Conservation (phyloP, 2,888 invertebrate species). For the Dicranocentrus wangi region DNA sequence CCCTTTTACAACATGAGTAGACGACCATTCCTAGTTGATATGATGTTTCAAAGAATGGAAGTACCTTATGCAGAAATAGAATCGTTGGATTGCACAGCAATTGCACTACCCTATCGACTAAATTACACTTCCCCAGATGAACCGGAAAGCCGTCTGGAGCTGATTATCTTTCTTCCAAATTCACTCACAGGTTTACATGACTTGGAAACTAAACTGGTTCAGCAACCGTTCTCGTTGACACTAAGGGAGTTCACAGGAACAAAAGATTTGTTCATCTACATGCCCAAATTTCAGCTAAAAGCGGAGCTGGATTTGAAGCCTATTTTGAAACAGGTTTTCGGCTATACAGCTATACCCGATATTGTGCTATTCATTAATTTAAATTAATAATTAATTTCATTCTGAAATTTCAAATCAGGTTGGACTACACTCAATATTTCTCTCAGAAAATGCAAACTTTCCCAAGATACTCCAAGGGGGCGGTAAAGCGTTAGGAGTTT, state of each 20-base stretch:
- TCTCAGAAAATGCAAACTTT: constrained; percentile 51
- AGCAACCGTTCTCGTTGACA: constrained; percentile 77
- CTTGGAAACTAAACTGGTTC: constrained; percentile 79
- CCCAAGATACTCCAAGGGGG: constrained; percentile 36
- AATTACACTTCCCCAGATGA: constrained; percentile 52
- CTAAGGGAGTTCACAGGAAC: constrained; percentile 76
- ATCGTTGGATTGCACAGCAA: constrained; percentile 73
- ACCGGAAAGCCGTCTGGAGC: constrained; percentile 80
- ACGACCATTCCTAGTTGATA: constrained; percentile 74
- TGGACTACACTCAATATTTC: constrained; percentile 48
- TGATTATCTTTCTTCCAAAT: constrained; percentile 85
- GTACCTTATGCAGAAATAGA: constrained; percentile 72
- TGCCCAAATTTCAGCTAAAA: constrained; percentile 86
- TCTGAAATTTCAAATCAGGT: constrained; percentile 19
- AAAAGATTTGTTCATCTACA: constrained; percentile 81
- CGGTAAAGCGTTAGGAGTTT: constrained; percentile 29
- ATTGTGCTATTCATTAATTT: no score
- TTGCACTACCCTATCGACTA: constrained; percentile 75
- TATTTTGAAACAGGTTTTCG: constrained; percentile 16
- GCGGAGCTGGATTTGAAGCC: constrained; percentile 33
- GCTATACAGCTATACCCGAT: background rate
- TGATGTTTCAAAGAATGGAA: constrained; percentile 75
- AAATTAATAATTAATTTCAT: no score
- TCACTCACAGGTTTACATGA: constrained; percentile 79
- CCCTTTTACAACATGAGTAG: constrained; percentile 73